Base-by-base conservation (phyloP, 2,888 invertebrate species). In the Ectemnius continuus region DNA sequence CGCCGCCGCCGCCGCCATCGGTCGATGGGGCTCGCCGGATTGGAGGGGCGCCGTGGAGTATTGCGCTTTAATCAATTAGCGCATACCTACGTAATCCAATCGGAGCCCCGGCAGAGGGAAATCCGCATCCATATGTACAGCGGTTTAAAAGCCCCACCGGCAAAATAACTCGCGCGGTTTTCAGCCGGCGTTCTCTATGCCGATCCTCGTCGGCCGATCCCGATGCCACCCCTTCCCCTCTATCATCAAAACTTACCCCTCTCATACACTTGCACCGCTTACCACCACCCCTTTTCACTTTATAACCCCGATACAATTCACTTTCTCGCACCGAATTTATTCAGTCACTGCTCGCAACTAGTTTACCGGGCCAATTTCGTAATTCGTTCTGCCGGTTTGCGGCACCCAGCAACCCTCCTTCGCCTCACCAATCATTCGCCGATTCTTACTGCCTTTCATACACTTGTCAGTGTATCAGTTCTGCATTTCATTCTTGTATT, bases 21-120 rank as follows among this genome's bases (percentile, higher is more conserved):
- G 18, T 1, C 36, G 4, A 14, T 47, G 47, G 6, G 67, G 52
- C n/a, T 36, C 46, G n/a, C 70, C 68, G 76, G 64, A 52, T 20
- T 23, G 46, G 46, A 18, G 46, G 67, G 60, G 58, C 63, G 67
- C 70, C 63, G 61, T 70, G 64, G 61, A 65, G 67, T 59, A 64
- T 70, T 48, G 73, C 81, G 85, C 84, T 88, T 87, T 88, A 89
- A 88, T 88, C 86, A 87, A 88, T 88, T 88, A 88, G 80, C 81
- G 80, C 75, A 80, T 82, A 84, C 79, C 82, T 81, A 72, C 76
- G 75, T 86, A 87, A 88, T 88, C 83, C 84, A 88, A 88, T 88
- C 83, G 81, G 80, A 78, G 78, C 76, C 59, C 78, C 69, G 76
- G 75, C 77, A 67, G 76, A 70, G 67, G 69, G 76, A 62, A 73